Base-by-base conservation (phyloP, 2,797 vertebrate genomes). In the Brachyrhaphis roseni region DNA sequence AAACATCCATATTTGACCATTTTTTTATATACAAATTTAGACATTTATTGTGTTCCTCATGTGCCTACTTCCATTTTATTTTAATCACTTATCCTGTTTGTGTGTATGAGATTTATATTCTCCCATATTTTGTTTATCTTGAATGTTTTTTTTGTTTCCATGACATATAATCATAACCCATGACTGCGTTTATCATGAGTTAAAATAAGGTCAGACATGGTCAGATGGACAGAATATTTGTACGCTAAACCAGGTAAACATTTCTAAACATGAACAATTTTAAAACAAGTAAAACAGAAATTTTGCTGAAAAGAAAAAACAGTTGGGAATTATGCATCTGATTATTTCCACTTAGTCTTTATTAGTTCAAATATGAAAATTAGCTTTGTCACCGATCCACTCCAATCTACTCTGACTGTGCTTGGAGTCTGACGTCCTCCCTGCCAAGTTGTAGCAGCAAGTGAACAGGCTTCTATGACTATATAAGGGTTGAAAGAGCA, bases 401-500 rank as follows among this genome's bases (percentile, higher is more conserved):
- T 66, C 62, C 34, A 88, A 78, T 74, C 70, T 62, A 34, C 13
- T 64, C 64, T 1, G 46, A 55, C 34, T 55, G 47, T 31, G 75
- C 77, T 79, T 79, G 45, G 72, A 77, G 74, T 66, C 55, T 34
- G 36, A 82, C 76, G 53, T 86, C 79, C 28, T 59, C 66, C 80
- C 87, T 39, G 80, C 34, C 31, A 77, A 77, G 78, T 72, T 15
- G 88, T 88, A 87, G 87, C 85, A 84, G 87, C 84, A 15, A 45
- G 75, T 71, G 28, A 51, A 0, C n/a, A 4, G 55, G 75, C 78
- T 71, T 47, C 28, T 76, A 39, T 87, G 84, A 47, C 87, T 77
- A 81, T 88, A 85, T 83, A 91, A 86, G 81, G 86, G 74, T 51
- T 86, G 51, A 74, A 87, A 86, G 53, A 75, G 80, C 62, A 39